Base-by-base conservation (phyloP, 1,140 invertebrate genomes). In the Sarcophaga peregrina region DNA sequence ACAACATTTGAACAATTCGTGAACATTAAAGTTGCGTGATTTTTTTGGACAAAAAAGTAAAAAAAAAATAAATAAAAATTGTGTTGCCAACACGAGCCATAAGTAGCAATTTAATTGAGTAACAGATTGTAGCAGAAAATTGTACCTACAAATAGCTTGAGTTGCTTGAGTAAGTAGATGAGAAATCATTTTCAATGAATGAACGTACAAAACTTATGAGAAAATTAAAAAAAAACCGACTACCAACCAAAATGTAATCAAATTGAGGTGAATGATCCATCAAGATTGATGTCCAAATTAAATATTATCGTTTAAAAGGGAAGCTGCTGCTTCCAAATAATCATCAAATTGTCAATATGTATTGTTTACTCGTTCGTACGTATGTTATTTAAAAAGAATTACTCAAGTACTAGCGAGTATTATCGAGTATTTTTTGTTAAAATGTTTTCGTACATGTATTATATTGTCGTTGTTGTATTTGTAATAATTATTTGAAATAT, bases 61-160 rank as follows among this genome's bases (percentile, higher is more conserved):
- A 8, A 68, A 68, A 68, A 68, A 58, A n/a, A n/a, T n/a, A n/a
- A n/a, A n/a, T n/a, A n/a, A n/a, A 17, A 68, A 68, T 68, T 68
- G 17, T 25, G n/a, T 76, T 76, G 46, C 75, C 17, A 50, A 78
- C 75, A 78, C 75, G 75, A 78, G 75, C 75, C 75, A 78, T 78
- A 78, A 78, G 75, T 78, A 78, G 75, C 75, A 78, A 78, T 78
- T 78, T 78, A 78, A 78, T 78, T 37, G 25, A 37, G 25, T 37
- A 37, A 37, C 25, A 37, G 25, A 37, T 37, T 37, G 25, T 37
- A 37, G 4, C 25, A 37, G 25, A 37, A 37, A 37, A 37, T 37
- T 37, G 25, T 37, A 37, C n/a, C n/a, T n/a, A n/a, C 25, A 37
- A 37, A 37, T 37, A 37, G n/a, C n/a, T n/a, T n/a, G n/a, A n/a